phyloP scores from a whole-genome alignment of 2,797 vertebrate genomes.

The Trematocara caparti region DNA sequence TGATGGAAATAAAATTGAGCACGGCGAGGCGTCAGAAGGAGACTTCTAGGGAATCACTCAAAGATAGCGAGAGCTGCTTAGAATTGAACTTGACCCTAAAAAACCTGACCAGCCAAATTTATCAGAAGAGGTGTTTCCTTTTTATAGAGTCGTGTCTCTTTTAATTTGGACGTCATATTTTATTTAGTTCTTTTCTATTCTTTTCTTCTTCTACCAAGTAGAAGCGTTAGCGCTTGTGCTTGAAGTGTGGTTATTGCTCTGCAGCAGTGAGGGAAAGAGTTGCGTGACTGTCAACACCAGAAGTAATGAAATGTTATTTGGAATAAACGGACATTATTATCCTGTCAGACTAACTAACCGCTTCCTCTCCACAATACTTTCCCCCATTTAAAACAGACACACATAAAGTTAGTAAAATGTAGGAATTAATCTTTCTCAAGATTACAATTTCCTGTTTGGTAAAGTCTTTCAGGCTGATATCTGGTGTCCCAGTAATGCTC shows the following conservation, averaged over 20 bases:
- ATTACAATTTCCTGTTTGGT: constrained; percentile 40
- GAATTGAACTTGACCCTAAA: background rate
- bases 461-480: constrained; percentile 27
- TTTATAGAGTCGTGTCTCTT: no score
- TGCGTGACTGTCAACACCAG: background rate
- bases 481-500: background rate
- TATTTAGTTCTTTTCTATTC: background rate
- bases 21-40: background rate
- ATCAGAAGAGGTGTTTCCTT: accelerated
- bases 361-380: background rate
- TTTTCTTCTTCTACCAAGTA: background rate
- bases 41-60: accelerated
- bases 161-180: accelerated
- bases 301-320: constrained; percentile 5
- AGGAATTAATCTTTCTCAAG: constrained; percentile 17
- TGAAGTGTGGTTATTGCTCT: background rate
- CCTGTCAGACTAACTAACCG: constrained; percentile 1
- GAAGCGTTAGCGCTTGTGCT: background rate
- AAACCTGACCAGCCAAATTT: background rate
- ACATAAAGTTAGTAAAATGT: constrained; percentile 10
- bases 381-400: constrained; percentile 7
- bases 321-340: constrained; percentile 27
- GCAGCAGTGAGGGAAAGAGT: background rate
- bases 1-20: background rate
- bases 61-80: background rate